Conservation (phyloP, 2,113 vertebrate genomes). For the Lipophrys pholis region DNA sequence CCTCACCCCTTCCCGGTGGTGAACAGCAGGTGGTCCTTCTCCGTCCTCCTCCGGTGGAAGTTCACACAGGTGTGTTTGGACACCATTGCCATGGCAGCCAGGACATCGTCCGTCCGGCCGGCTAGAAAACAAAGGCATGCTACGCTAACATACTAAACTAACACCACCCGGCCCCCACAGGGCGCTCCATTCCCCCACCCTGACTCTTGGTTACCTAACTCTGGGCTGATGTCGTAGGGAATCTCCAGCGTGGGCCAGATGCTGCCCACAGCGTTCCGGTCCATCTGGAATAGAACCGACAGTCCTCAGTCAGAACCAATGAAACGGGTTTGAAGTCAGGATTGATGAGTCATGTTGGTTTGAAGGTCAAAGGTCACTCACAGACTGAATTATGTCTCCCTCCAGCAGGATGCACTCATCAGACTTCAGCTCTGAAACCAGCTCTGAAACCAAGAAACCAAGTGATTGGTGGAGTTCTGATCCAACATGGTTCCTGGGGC, state of each 20-base stretch:
- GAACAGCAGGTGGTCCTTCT: slow-evolving; percentile 62
- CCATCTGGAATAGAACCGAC: slow-evolving; percentile 2
- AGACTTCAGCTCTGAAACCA: not conserved
- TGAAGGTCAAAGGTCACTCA: not conserved
- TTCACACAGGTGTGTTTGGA: slow-evolving; percentile 62
- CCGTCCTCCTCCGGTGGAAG: slow-evolving; percentile 49
- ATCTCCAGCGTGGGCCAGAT: slow-evolving; percentile 46
- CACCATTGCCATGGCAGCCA: slow-evolving; percentile 59
- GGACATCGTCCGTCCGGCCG: slow-evolving; percentile 3
- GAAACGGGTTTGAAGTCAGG: no score
- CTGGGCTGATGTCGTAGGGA: slow-evolving; percentile 56
- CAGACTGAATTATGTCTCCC: not conserved
- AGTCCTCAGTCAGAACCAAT: not conserved
- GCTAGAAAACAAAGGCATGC: slow-evolving; percentile 30
- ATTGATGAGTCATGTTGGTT: no score
- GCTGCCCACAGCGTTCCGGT: slow-evolving; percentile 46
- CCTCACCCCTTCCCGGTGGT: slow-evolving; percentile 35
- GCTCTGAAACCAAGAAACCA: no score
- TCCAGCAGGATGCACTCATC: not conserved
- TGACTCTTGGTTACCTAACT: slow-evolving; percentile 35
- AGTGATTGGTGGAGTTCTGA: no score
- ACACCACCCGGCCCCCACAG: no score
- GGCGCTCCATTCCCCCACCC: not conserved
- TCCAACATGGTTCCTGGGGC: no score
- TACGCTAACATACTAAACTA: not conserved